Conservation (phyloP, 2,888 invertebrate species). For the Cyaniris semiargus region DNA sequence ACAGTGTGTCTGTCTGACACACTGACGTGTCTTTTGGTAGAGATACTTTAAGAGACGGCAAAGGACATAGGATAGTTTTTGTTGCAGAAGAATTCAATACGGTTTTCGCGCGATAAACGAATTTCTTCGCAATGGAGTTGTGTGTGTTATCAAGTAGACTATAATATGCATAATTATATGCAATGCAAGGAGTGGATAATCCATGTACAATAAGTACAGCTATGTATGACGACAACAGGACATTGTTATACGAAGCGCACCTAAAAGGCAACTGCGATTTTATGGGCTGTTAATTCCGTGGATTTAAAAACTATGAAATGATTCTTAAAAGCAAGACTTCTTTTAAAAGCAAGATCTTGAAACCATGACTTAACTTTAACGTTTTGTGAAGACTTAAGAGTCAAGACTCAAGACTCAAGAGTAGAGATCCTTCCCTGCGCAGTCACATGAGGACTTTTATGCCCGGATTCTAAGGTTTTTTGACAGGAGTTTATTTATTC, state of each 20-base stretch:
- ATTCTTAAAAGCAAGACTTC: no score
- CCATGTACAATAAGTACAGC: not conserved
- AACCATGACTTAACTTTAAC: not conserved
- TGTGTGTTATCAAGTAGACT: no score
- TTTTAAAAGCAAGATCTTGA: not conserved
- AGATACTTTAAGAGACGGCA: no score
- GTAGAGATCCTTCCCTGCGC: not conserved
- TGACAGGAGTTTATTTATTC: no score
- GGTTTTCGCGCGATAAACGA: not conserved
- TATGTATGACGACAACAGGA: not conserved
- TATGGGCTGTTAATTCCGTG: not conserved
- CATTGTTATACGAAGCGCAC: not conserved
- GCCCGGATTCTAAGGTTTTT: no score
- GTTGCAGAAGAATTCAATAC: no score
- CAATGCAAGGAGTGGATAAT: not conserved
- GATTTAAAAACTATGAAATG: not conserved
- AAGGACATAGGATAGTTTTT: no score
- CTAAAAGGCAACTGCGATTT: not conserved
- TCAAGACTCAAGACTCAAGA: not conserved
- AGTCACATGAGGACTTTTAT: no score
- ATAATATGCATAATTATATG: no score
- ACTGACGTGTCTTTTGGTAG: no score
- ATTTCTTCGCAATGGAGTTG: not conserved
- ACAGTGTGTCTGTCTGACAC: not conserved
- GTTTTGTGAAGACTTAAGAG: no score